Evolutionary conservation across 2,113 vertebrate species (phyloP), one percentile per base, ranked within the genome.

Genomic region (Corythoichthys haematopterus): DNA sequence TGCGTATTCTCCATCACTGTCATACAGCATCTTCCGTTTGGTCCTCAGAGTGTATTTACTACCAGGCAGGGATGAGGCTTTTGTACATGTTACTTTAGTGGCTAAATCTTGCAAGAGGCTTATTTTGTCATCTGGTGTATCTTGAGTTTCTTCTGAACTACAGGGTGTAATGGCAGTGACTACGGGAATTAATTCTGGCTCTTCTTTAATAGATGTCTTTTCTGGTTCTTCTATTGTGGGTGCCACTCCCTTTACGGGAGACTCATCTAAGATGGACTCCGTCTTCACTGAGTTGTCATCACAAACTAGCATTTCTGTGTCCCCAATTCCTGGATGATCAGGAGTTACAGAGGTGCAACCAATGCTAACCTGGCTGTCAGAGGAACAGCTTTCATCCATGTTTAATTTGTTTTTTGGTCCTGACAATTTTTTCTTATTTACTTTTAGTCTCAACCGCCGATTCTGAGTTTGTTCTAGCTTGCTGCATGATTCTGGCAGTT

Each of bases 1-100:
- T 62, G 85, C 90, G 33, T 89, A 88, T 66, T 98, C 95, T 45
- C 92, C 92, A 57, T 97, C 95, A 40, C 90, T 83, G 52, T 96
- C 94, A 35, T 92, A 94, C 77, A 88, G 92, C 75, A 93, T 95
- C 85, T 97, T 99, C 35, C 96, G 92, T 81, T 99, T 99, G 0
- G 95, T 88, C 83, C 97, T 92, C 64, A 99, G 91, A 0, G 94
- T 95, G 10, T 99, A 99, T 76, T 99, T 99, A 88, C 94, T 98
- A 71, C 94, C 94, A 68, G 93, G 94, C 6, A 96, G 84, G 75
- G 92, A 92, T 78, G 94, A 94, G 0, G 90, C 84, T 64, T 93
- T 93, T 33, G 94, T 92, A 89, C 93, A 71, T 76, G 70, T 91
- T 75, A 90, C 65, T 73, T 84, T 80, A 4, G 72, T 69, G 7